Evolutionary conservation across 2,113 vertebrate species (phyloP), one percentile per base, ranked within the genome.

Genomic region (Peromyscus polionotus): DNA sequence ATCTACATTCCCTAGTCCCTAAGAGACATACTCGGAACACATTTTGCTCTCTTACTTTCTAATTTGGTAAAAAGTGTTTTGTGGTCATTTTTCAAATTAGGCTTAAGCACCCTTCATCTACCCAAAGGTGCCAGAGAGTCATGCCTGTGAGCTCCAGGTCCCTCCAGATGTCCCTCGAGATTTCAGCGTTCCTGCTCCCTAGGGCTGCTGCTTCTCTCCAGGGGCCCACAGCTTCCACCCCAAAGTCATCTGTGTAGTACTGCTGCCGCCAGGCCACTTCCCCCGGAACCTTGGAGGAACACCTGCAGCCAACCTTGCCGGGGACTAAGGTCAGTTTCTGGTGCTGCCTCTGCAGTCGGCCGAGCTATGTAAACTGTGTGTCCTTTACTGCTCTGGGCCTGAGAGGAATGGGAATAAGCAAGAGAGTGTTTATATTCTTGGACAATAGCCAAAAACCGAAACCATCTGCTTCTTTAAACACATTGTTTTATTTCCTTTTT

Each of bases 251-350:
- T 75, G 39, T 10, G 0, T n/a, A 9, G 57, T 24, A 20, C 93
- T 0, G 0, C 94, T n/a, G 39, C 65, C 48, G 20, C 26, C 67
- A 10, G 0, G 80, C 83, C 95, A 61, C 68, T 92, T 28, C 48
- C 28, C 67, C 93, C 0, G 0, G 84, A 87, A 59, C 61, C 83
- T 83, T 6, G 14, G 59, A 81, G 72, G 81, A 75, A 42, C 51
- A 90, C n/a, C 42, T 28, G 13, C 54, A 1, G 20, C 93, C 72
- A 96, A 39, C 94, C 70, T 54, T 70, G 31, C 42, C 63, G 8
- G 3, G 54, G 48, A 91, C 75, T 45, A 88, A 97, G 96, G 97
- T 97, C 84, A 97, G 97, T 98, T 51, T 9, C 65, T 2, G 20
- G 5, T 1, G 6, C 45, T 31, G 8, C 73, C 7, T 86, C 36